phyloP scores from a whole-genome alignment of 1,140 invertebrate genomes.

The Pseudobourletiella spinata region DNA sequence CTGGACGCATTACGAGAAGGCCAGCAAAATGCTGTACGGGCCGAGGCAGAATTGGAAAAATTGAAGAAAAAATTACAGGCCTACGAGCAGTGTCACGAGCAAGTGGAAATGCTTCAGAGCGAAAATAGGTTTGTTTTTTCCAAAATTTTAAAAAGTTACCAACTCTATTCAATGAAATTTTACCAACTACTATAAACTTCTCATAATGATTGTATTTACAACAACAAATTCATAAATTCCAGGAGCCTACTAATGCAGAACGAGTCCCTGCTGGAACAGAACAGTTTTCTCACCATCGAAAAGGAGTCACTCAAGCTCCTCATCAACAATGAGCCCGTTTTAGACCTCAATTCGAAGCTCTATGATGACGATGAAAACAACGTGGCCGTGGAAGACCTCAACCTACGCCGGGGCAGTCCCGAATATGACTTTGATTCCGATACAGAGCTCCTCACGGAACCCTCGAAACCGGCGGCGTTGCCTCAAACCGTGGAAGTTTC shows the following conservation, averaged over 20 bases:
- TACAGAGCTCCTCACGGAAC: not conserved
- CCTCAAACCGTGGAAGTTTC: not conserved
- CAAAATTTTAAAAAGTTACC: not conserved
- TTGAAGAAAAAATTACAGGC: constrained; percentile 33
- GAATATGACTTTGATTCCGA: not conserved
- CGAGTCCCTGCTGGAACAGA: constrained; percentile 32
- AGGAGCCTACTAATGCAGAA: constrained; percentile 31
- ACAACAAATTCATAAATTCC: no score
- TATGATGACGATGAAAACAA: not conserved
- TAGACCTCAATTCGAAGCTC: not conserved
- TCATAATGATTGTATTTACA: no score
- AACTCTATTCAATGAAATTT: no score
- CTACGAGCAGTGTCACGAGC: constrained; percentile 30
- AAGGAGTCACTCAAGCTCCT: constrained; percentile 16
- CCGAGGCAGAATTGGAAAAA: constrained; percentile 24
- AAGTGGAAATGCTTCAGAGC: constrained; percentile 25
- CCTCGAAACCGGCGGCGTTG: not conserved
- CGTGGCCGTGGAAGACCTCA: not conserved
- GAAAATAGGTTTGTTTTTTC: constrained; percentile 29
- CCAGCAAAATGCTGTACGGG: constrained; percentile 27
- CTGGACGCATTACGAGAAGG: constrained; percentile 32
- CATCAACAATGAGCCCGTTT: not conserved
- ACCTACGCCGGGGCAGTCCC: not conserved
- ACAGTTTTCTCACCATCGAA: constrained; percentile 31
- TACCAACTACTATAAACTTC: no score